phyloP scores from a whole-genome alignment of 2,888 invertebrate species.

The Pseudanteris insignis region DNA sequence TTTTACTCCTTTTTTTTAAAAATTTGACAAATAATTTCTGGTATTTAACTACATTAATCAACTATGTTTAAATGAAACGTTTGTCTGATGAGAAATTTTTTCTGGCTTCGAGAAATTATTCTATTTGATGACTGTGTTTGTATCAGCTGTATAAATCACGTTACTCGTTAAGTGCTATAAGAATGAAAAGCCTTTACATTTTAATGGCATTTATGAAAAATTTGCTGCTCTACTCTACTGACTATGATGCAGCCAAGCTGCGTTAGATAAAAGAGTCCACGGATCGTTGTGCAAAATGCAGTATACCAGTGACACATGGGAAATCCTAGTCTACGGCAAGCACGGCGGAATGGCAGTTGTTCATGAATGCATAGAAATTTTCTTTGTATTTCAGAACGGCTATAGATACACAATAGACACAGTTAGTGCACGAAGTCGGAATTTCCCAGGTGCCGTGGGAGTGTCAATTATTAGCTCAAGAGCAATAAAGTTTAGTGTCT shows the following conservation, averaged over 20 bases:
- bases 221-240: slow-evolving; percentile 9
- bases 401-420: slow-evolving; percentile 35
- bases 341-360: slow-evolving; percentile 34
- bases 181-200: slow-evolving; percentile 2
- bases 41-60: too few relatives aligned
- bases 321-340: slow-evolving; percentile 38
- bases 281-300: slow-evolving; percentile 44
- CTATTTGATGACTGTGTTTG: too few relatives aligned
- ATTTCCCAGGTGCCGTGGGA: slow-evolving; percentile 32
- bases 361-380: slow-evolving; percentile 46
- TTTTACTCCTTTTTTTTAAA: too few relatives aligned
- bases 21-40: too few relatives aligned
- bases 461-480: slow-evolving; percentile 36
- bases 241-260: slow-evolving; percentile 14
- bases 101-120: too few relatives aligned
- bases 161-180: slow-evolving; percentile 1
- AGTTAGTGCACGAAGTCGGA: slow-evolving; percentile 10
- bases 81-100: too few relatives aligned
- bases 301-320: slow-evolving; percentile 40
- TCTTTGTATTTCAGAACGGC: slow-evolving; percentile 38
- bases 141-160: too few relatives aligned
- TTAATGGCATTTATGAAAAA: slow-evolving; percentile 26
- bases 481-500: slow-evolving; percentile 7
- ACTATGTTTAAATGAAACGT: too few relatives aligned
- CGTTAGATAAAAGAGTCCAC: slow-evolving; percentile 40